Base-by-base conservation (phyloP, 2,797 vertebrate species). In the Amphiprion clarkii region DNA sequence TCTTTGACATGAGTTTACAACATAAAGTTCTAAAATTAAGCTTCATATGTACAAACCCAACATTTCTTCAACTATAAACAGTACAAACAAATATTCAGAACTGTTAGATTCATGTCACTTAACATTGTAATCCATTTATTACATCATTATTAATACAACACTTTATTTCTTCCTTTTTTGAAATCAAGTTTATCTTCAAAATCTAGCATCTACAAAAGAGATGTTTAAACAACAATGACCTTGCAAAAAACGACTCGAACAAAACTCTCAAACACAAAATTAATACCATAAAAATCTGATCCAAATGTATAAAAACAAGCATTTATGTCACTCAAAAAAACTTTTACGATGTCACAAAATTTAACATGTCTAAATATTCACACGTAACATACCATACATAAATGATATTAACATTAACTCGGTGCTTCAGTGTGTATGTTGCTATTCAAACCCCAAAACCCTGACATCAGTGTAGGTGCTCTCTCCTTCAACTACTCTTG, bases 381-480 rank as follows among this genome's bases (percentile, higher is more conserved):
- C 33, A 36, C 8, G 9, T 42, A 16, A 53, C 55, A 55, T 12
- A 21, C 2, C 29, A 39, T 33, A 46, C 11, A 29, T 19, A 17
- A 4, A 2, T 27, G 33, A 27, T 6, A 39, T 2, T 27, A 48
- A 29, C 6, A 39, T n/a, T 11, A 33, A 8, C 51, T 6, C 13
- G 4, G 5, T 57, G 12, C 25, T 52, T 27, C 1, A 2, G 14
- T 17, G 40, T 54, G 3, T 9, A 27, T 23, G 6, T 27, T 23
- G 5, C 14, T 52, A n/a, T 66, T 71, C 44, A 39, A 55, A 13
- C 8, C 40, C 42, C 1, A 67, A 74, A 54, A 65, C 6, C 33
- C 46, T 78, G 54, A 71, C 64, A 46, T 31, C 55, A 31, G 59
- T 0, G 9, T 66, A 80, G 46, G 53, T 46, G 48, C 29, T 58